Conservation (phyloP, 2,888 invertebrate genomes). For the Biston stratarius region DNA sequence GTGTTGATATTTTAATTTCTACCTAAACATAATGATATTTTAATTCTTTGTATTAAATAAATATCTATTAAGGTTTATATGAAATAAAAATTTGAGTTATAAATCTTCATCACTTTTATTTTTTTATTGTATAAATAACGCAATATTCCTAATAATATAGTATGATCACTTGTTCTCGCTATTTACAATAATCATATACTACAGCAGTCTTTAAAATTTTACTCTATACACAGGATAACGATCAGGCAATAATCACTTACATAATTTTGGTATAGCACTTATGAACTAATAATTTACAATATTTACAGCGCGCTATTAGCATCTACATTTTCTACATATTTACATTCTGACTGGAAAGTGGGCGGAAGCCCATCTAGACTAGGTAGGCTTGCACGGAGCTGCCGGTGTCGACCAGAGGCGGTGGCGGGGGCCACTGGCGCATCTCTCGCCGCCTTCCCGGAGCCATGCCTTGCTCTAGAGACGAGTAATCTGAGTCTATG, state of each 20-base stretch:
- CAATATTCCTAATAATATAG: constrained; percentile 83
- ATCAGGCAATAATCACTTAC: constrained; percentile 84
- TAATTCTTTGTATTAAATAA: not conserved
- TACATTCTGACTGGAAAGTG: constrained; percentile 83
- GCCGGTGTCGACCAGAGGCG: constrained; percentile 80
- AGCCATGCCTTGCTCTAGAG: constrained; percentile 90
- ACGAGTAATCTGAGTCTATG: constrained; percentile 95
- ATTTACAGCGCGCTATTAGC: constrained; percentile 75
- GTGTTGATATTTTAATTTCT: no score
- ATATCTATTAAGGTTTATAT: not conserved
- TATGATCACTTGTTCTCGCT: constrained; percentile 85
- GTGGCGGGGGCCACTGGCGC: constrained; percentile 82
- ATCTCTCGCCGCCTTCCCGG: constrained; percentile 79
- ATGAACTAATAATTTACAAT: constrained; percentile 79
- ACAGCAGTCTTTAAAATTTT: constrained; percentile 88
- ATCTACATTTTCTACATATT: constrained; percentile 72
- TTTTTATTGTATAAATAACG: constrained; percentile 85
- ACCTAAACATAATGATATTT: no score
- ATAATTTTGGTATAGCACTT: constrained; percentile 86
- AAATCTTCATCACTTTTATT: constrained; percentile 82
- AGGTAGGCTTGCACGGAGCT: constrained; percentile 89
- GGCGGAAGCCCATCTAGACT: constrained; percentile 84
- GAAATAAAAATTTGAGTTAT: constrained; percentile 71
- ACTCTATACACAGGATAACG: constrained; percentile 85
- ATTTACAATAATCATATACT: constrained; percentile 86